These are phyloP conservation scores for Stegostoma tigrinum DNA, from an alignment of 2,113 vertebrate genomes.

Conservation along the genomic window DNA sequence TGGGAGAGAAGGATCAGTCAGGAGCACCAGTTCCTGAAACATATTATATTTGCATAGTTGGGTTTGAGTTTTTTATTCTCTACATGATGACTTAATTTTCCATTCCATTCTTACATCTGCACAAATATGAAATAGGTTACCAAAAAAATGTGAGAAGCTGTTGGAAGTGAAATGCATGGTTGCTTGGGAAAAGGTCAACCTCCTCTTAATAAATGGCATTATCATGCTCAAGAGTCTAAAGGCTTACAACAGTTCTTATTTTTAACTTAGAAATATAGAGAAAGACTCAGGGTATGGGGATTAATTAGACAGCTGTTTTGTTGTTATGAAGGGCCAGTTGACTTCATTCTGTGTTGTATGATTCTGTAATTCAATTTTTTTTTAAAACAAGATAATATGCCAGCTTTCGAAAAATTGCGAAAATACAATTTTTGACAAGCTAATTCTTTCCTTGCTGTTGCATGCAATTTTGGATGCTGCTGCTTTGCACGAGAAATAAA, in stretches of 20 bases:
- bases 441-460: constrained; percentile 16
- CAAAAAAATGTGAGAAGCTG: not conserved
- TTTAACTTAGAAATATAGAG: not conserved
- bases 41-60: not conserved
- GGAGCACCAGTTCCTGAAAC: not conserved
- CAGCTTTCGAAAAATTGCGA: not conserved
- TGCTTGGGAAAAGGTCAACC: not conserved
- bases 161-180: not conserved
- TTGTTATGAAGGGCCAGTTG: not conserved
- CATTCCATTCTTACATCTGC: not conserved
- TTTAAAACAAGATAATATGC: not conserved
- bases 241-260: not conserved
- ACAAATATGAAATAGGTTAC: constrained; percentile 20
- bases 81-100: not conserved
- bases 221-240: not conserved
- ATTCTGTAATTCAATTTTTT: not conserved
- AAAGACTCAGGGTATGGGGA: not conserved
- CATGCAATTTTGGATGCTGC: not conserved
- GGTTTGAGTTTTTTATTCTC: not conserved
- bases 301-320: not conserved
- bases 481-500: not conserved
- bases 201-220: not conserved
- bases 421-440: not conserved
- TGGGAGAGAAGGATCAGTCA: not conserved
- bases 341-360: not conserved